phyloP scores from a whole-genome alignment of 2,888 invertebrate genomes.

The Onchidella celtica region DNA sequence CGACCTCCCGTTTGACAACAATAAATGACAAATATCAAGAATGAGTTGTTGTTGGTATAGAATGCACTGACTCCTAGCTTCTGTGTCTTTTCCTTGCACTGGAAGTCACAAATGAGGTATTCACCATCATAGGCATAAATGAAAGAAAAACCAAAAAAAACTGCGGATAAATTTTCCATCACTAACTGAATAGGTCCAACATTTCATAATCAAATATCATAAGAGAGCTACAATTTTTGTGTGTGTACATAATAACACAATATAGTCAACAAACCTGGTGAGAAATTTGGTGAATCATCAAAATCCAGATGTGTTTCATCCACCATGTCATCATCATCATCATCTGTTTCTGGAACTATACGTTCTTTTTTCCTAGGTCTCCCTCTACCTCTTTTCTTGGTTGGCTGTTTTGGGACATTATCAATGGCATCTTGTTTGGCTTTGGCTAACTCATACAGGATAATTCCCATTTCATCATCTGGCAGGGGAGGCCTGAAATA shows the following conservation, averaged over 20 bases:
- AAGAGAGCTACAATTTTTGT: not conserved
- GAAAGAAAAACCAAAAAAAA: too few relatives aligned
- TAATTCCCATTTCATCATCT: conserved; percentile 49
- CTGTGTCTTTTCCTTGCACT: too few relatives aligned
- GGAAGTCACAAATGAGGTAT: too few relatives aligned
- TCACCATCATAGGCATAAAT: too few relatives aligned
- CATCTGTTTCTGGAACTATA: conserved; percentile 33
- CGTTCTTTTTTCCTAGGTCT: conserved; percentile 32
- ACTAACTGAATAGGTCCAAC: too few relatives aligned
- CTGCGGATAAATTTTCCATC: too few relatives aligned
- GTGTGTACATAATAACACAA: too few relatives aligned
- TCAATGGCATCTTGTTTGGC: conserved; percentile 48
- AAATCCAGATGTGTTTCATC: conserved; percentile 33
- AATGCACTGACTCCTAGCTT: too few relatives aligned
- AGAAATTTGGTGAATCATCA: conserved; percentile 36
- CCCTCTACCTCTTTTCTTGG: conserved; percentile 35
- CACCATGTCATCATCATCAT: conserved; percentile 38
- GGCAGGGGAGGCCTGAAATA: conserved; percentile 33
- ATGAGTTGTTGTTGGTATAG: too few relatives aligned
- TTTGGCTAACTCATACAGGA: conserved; percentile 44
- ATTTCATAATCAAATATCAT: too few relatives aligned
- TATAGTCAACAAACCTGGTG: conserved; percentile 22
- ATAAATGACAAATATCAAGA: too few relatives aligned
- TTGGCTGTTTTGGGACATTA: conserved; percentile 13
- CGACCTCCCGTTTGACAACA: too few relatives aligned